These are phyloP conservation scores for Panthera uncia DNA, from an alignment of 2,113 vertebrate genomes.

Conservation along the genomic window DNA sequence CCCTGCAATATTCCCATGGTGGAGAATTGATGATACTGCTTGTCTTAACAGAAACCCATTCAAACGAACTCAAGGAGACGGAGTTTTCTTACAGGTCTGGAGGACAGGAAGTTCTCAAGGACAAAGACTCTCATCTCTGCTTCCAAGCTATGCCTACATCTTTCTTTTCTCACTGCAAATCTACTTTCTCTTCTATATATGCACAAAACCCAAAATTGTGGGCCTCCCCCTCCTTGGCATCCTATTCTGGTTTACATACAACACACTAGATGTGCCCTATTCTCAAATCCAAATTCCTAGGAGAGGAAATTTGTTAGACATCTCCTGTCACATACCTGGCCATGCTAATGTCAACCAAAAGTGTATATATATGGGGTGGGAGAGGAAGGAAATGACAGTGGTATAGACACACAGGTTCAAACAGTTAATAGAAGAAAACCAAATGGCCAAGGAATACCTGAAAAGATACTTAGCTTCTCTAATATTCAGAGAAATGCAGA, in stretches of 20 bases:
- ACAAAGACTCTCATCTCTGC: background rate
- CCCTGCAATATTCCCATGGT: background rate
- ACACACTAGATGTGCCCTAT: background rate
- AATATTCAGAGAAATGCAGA: constrained; percentile 8
- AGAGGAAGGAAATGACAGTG: background rate
- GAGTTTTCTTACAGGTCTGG: background rate
- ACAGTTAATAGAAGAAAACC: background rate
- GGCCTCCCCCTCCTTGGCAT: background rate
- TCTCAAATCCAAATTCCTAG: background rate
- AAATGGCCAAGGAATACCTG: background rate
- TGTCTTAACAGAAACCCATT: constrained; percentile 31
- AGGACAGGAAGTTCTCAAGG: background rate
- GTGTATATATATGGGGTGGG: background rate
- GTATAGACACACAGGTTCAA: background rate
- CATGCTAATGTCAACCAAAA: background rate
- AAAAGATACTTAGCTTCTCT: background rate
- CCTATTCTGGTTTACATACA: constrained; percentile 5
- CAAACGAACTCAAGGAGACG: background rate
- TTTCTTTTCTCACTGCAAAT: background rate
- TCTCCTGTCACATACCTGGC: background rate
- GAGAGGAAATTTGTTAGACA: background rate
- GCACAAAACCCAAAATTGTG: background rate
- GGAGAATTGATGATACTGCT: background rate
- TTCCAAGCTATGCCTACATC: background rate
- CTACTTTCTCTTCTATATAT: constrained; percentile 12